Conservation (phyloP, 2,113 vertebrate genomes). For the Aphelocoma coerulescens region DNA sequence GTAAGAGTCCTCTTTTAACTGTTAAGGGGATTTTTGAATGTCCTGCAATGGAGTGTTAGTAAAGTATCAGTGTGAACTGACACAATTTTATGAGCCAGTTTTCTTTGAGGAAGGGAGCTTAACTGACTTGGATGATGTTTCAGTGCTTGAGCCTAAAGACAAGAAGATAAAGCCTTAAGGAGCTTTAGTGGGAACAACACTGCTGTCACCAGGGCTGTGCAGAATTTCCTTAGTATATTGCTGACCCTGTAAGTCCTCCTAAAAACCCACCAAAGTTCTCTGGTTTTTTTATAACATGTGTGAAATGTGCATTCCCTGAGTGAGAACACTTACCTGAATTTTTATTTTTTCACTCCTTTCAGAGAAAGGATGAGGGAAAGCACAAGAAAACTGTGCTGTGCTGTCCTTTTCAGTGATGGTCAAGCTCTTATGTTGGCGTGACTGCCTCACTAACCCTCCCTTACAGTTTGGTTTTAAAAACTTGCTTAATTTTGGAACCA, state of each 20-base stretch:
- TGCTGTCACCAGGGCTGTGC: too few species aligned
- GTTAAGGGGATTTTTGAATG: not conserved
- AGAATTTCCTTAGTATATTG: not conserved
- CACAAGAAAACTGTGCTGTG: not conserved
- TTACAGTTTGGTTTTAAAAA: not conserved
- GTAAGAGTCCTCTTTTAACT: not conserved
- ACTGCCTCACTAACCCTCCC: not conserved
- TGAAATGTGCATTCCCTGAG: not conserved
- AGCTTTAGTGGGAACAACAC: rapidly evolving
- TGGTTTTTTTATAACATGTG: not conserved
- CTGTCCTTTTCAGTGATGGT: not conserved
- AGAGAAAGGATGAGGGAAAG: not conserved
- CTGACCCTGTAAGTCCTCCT: not conserved
- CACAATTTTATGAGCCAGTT: not conserved
- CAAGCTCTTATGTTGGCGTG: rapidly evolving
- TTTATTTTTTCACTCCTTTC: not conserved
- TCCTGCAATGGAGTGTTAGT: not conserved
- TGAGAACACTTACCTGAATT: too few species aligned
- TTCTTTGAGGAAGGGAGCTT: not conserved
- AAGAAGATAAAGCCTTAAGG: not conserved
- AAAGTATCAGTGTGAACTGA: not conserved
- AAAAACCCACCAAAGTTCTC: not conserved
- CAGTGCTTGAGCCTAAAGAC: not conserved
- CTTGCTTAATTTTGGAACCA: not conserved
- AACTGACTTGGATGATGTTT: not conserved